Conservation (phyloP, 2,888 invertebrate species). For the Hoplodrina blanda region DNA sequence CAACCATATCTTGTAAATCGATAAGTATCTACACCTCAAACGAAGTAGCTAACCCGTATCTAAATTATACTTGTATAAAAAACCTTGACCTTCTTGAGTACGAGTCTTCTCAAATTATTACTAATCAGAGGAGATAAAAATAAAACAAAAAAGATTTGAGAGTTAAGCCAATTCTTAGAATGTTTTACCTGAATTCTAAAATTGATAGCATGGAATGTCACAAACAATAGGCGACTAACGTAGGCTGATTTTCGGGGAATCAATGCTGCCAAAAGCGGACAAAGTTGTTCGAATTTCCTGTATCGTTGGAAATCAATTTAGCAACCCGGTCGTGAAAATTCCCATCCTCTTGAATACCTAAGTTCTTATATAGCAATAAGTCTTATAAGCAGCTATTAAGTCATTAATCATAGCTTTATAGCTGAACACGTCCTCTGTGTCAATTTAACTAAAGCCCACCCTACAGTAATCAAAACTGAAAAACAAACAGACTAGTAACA, state of each 20-base stretch:
- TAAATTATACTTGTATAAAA: conserved; percentile 50
- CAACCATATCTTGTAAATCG: conserved; percentile 60
- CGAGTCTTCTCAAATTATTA: conserved; percentile 33
- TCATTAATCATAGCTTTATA: conserved; percentile 13
- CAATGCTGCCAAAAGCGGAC: conserved; percentile 9
- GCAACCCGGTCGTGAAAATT: background rate
- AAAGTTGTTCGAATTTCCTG: conserved; percentile 14
- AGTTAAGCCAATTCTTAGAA: conserved; percentile 43
- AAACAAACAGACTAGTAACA: conserved; percentile 29
- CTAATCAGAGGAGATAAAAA: conserved; percentile 43
- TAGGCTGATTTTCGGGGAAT: conserved; percentile 47
- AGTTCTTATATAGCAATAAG: background rate
- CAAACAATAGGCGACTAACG: conserved; percentile 40
- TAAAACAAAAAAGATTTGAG: conserved; percentile 44
- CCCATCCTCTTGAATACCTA: background rate
- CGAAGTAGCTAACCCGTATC: conserved; percentile 49
- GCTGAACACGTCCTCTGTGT: conserved; percentile 3
- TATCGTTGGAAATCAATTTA: background rate
- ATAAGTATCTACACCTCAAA: conserved; percentile 50
- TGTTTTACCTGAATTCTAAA: conserved; percentile 59
- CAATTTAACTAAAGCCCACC: conserved; percentile 12
- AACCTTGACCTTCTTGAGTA: conserved; percentile 34
- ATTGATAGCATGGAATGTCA: conserved; percentile 43
- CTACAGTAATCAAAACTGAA: conserved; percentile 30
- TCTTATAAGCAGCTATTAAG: background rate